phyloP scores from a whole-genome alignment of 1,140 invertebrate species.

The Lordiphosa collinella region DNA sequence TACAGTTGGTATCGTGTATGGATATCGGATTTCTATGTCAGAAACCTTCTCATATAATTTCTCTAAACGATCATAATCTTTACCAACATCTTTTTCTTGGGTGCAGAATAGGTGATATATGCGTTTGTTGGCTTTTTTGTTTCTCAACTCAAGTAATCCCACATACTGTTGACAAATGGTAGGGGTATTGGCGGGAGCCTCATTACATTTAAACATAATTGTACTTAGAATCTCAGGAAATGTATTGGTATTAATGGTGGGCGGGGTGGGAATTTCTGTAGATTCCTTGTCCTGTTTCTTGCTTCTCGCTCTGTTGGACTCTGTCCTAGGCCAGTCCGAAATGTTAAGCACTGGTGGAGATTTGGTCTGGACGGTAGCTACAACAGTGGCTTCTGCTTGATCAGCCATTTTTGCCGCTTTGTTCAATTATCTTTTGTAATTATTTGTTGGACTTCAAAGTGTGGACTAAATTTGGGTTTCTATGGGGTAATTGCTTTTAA shows the following conservation, averaged over 20 bases:
- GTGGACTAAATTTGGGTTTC: neutral
- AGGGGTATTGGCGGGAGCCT: no score
- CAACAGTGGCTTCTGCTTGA: no score
- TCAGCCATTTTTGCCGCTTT: neutral
- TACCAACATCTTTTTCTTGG: neutral
- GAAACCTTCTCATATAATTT: conserved; percentile 12
- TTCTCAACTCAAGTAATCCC: no score
- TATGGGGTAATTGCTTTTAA: no score
- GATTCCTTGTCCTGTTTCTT: neutral
- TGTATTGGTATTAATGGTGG: neutral
- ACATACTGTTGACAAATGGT: no score
- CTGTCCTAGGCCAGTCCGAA: neutral
- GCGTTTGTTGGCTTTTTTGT: neutral
- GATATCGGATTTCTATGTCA: conserved; percentile 4
- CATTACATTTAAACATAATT: conserved; percentile 11
- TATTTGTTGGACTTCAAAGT: neutral
- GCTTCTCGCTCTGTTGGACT: neutral
- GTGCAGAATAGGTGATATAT: conserved; percentile 30
- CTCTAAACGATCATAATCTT: conserved; percentile 2
- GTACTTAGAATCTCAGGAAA: conserved; percentile 14
- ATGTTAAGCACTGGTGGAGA: conserved; percentile 13
- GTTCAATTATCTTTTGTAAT: neutral
- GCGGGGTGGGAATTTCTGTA: neutral
- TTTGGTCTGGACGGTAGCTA: no score
- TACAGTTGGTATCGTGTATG: conserved; percentile 6